These are phyloP conservation scores for Scleropages formosus DNA, from an alignment of 2,797 vertebrate species.

Conservation along the genomic window DNA sequence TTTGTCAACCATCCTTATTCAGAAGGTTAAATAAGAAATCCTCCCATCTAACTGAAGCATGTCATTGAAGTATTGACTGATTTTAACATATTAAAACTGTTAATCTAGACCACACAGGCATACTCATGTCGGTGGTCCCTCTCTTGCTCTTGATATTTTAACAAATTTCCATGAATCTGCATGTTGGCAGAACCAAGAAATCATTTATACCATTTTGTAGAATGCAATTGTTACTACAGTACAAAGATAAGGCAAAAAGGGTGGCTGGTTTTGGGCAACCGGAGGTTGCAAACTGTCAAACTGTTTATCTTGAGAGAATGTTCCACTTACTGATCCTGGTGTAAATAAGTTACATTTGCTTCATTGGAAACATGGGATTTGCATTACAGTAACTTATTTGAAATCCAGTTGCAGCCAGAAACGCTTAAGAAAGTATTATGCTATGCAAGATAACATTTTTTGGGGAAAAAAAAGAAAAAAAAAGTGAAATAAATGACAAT, in stretches of 20 bases:
- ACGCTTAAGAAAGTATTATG: background rate
- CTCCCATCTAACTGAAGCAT: background rate
- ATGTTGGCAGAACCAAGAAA: too few species aligned
- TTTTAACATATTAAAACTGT: background rate
- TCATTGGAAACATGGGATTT: constrained; percentile 8
- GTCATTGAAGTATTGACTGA: constrained; percentile 1
- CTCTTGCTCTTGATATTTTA: background rate
- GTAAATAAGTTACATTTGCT: background rate
- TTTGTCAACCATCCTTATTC: background rate
- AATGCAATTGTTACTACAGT: too few species aligned
- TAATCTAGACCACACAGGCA: background rate
- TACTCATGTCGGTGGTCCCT: background rate
- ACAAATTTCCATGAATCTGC: too few species aligned
- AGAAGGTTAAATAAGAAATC: background rate
- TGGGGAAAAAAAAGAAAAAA: background rate
- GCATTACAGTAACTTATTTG: background rate
- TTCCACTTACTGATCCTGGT: too few species aligned
- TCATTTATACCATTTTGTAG: too few species aligned
- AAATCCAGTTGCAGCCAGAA: constrained; percentile 6
- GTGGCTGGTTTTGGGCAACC: too few species aligned
- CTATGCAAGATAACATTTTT: background rate
- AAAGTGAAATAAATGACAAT: background rate
- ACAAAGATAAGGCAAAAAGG: too few species aligned
- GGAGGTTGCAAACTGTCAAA: too few species aligned
- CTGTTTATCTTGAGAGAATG: too few species aligned